Evolutionary conservation across 2,113 vertebrate species (phyloP).

Genomic region (Scatophagus argus): DNA sequence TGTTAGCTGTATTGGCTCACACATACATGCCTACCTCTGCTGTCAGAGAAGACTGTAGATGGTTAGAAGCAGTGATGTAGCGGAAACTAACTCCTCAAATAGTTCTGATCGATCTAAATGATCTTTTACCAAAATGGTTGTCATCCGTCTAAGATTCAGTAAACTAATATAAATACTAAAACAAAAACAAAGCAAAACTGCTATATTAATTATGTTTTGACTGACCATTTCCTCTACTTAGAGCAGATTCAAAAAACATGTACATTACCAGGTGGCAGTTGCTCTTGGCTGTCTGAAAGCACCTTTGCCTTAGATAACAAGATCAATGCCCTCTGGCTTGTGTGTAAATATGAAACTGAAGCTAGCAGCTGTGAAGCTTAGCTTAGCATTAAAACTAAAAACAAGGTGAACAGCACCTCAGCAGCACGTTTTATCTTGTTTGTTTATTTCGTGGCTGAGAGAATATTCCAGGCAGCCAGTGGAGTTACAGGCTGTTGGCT

Average conservation of each 20-base stretch:
- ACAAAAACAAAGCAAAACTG: not conserved
- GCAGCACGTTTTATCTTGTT: not conserved
- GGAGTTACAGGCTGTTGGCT: not conserved
- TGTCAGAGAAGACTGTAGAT: slow-evolving; percentile 23
- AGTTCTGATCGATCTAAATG: not conserved
- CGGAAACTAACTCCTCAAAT: not conserved
- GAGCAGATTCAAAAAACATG: not conserved
- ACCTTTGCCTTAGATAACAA: no score
- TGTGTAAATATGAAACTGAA: no score
- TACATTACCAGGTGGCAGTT: not conserved
- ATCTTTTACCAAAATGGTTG: not conserved
- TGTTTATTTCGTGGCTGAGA: not conserved
- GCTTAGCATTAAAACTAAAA: no score
- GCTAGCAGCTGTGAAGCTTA: no score
- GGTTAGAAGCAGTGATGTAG: not conserved
- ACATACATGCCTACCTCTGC: slow-evolving; percentile 2
- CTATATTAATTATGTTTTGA: not conserved
- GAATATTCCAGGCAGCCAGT: no score
- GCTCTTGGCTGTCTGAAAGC: not conserved
- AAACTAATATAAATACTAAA: not conserved
- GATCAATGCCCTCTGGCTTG: no score
- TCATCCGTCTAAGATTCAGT: not conserved
- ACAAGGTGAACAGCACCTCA: no score
- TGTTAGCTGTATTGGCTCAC: not conserved
- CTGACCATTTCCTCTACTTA: not conserved